Evolutionary conservation across 1,140 invertebrate species (phyloP).

Genomic region (Tetramorium simillimum): DNA sequence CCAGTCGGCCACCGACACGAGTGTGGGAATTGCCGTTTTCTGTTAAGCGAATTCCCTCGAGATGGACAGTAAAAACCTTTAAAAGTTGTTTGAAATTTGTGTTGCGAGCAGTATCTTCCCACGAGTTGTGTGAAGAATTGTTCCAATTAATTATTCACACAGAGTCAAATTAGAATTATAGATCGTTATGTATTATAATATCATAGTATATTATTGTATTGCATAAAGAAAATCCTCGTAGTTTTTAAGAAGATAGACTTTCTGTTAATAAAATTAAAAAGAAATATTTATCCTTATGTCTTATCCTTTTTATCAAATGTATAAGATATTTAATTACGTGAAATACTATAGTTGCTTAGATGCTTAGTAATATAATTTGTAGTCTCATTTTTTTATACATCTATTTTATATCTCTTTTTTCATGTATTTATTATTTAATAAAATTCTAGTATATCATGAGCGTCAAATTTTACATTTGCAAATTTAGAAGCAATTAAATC

Average conservation of each 20-base stretch:
- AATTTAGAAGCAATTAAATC: not conserved
- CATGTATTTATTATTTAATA: not conserved
- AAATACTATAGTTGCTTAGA: not conserved
- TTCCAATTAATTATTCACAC: slow-evolving; percentile 1
- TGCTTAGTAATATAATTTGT: too few relatives aligned
- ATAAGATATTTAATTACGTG: not conserved
- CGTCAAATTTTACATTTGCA: not conserved
- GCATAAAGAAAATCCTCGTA: not conserved
- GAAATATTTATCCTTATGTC: not conserved
- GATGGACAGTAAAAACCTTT: slow-evolving; percentile 12
- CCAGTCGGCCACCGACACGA: slow-evolving; percentile 16
- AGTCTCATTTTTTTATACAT: too few relatives aligned
- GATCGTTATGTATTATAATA: not conserved
- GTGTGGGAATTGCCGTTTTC: slow-evolving; percentile 51
- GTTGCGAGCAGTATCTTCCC: not conserved
- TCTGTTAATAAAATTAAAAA: slow-evolving; percentile 22
- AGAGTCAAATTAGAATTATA: slow-evolving; percentile 13
- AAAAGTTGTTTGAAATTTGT: not conserved
- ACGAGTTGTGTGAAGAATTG: not conserved
- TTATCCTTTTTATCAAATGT: not conserved
- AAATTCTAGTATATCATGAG: not conserved
- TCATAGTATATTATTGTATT: not conserved
- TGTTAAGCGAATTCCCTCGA: not conserved
- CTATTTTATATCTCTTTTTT: too few relatives aligned
- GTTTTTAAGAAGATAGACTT: not conserved